phyloP scores from a whole-genome alignment of 2,797 vertebrate genomes.

The Eleutherodactylus coqui region DNA sequence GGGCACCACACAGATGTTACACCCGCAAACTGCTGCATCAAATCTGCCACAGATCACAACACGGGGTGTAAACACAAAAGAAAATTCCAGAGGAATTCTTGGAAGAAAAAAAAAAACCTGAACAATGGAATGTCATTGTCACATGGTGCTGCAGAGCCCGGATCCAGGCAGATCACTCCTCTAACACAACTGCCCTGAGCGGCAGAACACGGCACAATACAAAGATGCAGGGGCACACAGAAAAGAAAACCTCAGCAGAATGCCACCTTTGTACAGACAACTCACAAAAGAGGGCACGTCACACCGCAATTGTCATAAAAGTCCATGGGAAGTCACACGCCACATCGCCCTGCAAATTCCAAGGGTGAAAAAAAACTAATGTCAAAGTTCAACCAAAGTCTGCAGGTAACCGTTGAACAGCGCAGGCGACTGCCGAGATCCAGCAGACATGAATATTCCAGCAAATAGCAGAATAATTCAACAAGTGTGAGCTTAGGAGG shows the following conservation, averaged over 20 bases:
- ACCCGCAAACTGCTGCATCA: neutral
- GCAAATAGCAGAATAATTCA: neutral
- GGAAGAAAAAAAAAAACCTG: no score
- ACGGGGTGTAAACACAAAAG: neutral
- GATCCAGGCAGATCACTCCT: neutral
- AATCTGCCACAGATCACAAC: neutral
- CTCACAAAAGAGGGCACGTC: constrained; percentile 45
- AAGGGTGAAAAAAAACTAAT: neutral
- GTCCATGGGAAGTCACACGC: constrained; percentile 27
- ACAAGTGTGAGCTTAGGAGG: constrained; percentile 42
- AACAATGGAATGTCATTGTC: constrained; percentile 7
- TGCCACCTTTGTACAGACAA: constrained; percentile 41
- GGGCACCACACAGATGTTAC: constrained; percentile 22
- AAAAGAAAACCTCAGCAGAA: neutral
- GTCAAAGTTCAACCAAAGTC: constrained; percentile 17
- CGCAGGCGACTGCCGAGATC: no score
- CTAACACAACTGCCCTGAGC: no score
- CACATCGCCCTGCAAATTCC: neutral
- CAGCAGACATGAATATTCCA: neutral
- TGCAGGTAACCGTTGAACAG: neutral
- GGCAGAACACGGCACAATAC: neutral
- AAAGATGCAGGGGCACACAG: neutral
- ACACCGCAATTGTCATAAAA: neutral
- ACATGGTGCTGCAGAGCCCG: constrained; percentile 19
- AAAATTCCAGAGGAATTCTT: neutral